Percentiles rank a stretch among this genome's conserved stretches.
Conservation (phyloP, 2,888 invertebrate species). For the Microctonus aethiopoides region DNA sequence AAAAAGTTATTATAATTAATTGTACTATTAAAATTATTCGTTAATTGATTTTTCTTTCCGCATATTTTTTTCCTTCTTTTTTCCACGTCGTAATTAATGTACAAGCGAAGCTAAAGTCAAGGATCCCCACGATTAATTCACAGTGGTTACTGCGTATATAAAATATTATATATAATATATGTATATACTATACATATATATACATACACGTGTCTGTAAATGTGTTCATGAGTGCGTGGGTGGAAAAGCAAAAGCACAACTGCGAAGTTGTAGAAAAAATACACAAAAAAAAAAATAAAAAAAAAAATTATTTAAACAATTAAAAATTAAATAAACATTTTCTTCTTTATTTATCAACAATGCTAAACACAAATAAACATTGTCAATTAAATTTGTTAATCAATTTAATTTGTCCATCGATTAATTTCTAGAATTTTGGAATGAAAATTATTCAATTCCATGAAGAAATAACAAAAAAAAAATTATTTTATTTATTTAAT, state of each 20-base stretch:
- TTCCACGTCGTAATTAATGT: neutral
- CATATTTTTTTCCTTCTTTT: too few relatives aligned
- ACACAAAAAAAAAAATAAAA: slow-evolving; percentile 13
- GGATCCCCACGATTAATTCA: neutral
- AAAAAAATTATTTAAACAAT: slow-evolving; percentile 1
- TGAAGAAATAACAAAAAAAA: too few relatives aligned
- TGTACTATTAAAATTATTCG: neutral
- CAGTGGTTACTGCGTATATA: neutral
- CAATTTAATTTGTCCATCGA: too few relatives aligned
- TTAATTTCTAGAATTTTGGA: too few relatives aligned
- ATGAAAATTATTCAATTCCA: too few relatives aligned
- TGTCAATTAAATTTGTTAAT: too few relatives aligned
- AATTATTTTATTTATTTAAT: too few relatives aligned
- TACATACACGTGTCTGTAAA: neutral
- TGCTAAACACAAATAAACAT: too few relatives aligned
- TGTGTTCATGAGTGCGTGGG: neutral
- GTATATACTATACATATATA: neutral
- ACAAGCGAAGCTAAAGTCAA: slow-evolving; percentile 12
- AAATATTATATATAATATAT: neutral
- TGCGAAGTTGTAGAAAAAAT: neutral
- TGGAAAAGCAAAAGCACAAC: neutral
- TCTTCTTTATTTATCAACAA: too few relatives aligned
- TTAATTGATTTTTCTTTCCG: neutral
- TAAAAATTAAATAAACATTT: neutral
- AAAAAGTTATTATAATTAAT: neutral